Evolutionary conservation across 1,140 invertebrate species (phyloP).

Genomic region (Aradophagus sp.): DNA sequence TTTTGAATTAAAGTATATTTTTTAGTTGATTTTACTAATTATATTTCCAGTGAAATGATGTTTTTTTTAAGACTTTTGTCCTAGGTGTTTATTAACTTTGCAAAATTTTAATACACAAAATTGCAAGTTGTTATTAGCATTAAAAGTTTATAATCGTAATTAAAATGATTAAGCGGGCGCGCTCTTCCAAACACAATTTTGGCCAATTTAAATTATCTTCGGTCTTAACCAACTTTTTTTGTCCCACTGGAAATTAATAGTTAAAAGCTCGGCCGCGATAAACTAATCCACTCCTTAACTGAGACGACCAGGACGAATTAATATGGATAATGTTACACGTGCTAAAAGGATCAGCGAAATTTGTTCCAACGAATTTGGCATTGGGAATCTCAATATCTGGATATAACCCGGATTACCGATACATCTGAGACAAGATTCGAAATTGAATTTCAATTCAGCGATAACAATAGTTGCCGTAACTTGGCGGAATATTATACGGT

Average conservation of each 20-base stretch:
- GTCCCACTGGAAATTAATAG: slow-evolving; percentile 11
- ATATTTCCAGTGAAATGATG: no score
- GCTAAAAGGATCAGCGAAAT: slow-evolving; percentile 44
- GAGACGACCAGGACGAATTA: slow-evolving; percentile 33
- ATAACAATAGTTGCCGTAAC: slow-evolving; percentile 23
- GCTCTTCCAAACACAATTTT: no score
- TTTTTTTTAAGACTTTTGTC: no score
- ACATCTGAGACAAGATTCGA: slow-evolving; percentile 49
- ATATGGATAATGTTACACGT: slow-evolving; percentile 47
- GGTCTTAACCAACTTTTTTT: no score
- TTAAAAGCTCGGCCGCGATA: slow-evolving; percentile 10
- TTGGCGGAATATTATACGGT: slow-evolving; percentile 12
- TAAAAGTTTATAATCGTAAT: no score
- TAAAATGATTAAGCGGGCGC: no score
- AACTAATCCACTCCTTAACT: slow-evolving; percentile 33
- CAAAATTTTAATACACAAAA: no score
- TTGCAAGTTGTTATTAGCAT: no score
- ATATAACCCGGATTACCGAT: slow-evolving; percentile 43
- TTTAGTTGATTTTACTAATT: no score
- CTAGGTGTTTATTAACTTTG: no score
- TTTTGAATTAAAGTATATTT: no score
- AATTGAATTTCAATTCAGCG: slow-evolving; percentile 47
- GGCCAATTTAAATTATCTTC: no score
- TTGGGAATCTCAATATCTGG: slow-evolving; percentile 40
- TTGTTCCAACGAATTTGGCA: slow-evolving; percentile 52